Base-by-base conservation (phyloP, 2,797 vertebrate species). In the Sebastolobus altivelis region DNA sequence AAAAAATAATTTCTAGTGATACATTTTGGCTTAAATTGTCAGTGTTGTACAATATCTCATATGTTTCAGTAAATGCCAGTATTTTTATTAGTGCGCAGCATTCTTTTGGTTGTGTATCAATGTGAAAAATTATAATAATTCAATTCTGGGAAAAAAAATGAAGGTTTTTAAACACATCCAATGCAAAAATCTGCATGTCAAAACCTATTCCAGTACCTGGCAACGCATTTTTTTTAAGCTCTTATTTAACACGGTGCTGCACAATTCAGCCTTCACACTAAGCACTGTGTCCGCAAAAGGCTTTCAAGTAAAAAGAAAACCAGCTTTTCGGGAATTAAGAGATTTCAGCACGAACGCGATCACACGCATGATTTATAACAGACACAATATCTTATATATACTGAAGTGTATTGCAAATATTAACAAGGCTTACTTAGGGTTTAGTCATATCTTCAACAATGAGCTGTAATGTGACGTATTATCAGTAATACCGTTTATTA, bases 241-340 rank as follows among this genome's bases (percentile, higher is more conserved):
- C 7, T 63, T 33, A 65, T 65, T 77, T 63, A 35, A 70, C 13
- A 46, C 13, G 10, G 43, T 10, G 58, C 37, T 75, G 35, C 37
- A 38, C 0, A 12, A 55, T 62, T 35, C 58, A 38, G 71, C 63
- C 25, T 62, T 40, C 66, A 58, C 66, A 49, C 9, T 0, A 59
- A 68, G 29, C 35, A 49, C 56, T 65, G 74, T 56, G 33, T 73
- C n/a, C 10, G 6, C 35, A 61, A 67, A 76, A 62, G 27, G 6
- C 58, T 78, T 68, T 63, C 16, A 52, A 55, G 16, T 40, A 10
- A 75, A 72, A 72, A 18, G 70, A 86, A 46, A 46, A 77, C 40
- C 60, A 37, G 69, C 59, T 80, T 85, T 90, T 87, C 37, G 29
- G 69, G 56, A 79, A 79, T 79, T 33, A 49, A 61, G 14, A 60